These are phyloP conservation scores for Misgurnus anguillicaudatus DNA, from an alignment of 2,113 vertebrate species.

Conservation along the genomic window DNA sequence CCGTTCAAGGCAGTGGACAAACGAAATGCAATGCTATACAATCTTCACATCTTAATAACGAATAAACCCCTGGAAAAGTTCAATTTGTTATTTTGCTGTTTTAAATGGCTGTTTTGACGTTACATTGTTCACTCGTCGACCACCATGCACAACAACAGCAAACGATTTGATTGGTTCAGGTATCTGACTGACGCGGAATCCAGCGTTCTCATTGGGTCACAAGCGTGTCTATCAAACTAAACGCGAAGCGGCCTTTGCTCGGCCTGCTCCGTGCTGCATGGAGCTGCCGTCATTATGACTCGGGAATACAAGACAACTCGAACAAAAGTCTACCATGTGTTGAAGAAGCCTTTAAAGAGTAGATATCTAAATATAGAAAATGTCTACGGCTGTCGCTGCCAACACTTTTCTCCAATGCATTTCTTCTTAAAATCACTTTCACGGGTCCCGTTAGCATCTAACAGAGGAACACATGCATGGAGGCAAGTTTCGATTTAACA, in stretches of 20 bases:
- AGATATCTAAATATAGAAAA: fast-evolving
- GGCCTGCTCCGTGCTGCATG: constrained; percentile 54
- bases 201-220: constrained; percentile 32
- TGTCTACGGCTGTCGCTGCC: fast-evolving
- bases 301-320: constrained; percentile 43
- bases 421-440: not conserved
- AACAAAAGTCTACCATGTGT: constrained; percentile 32
- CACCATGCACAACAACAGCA: constrained; percentile 40
- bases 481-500: constrained; percentile 52
- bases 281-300: constrained; percentile 37
- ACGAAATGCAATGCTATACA: not conserved
- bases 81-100: not conserved
- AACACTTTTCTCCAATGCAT: not conserved
- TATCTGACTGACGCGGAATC: constrained; percentile 8
- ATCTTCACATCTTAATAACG: not conserved
- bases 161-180: constrained; percentile 47
- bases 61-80: not conserved
- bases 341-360: not conserved
- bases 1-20: too few relatives aligned
- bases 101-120: not conserved
- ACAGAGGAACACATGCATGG: constrained; percentile 33
- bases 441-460: constrained; percentile 19
- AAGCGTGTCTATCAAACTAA: constrained; percentile 37
- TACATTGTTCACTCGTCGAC: constrained; percentile 47
- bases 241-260: constrained; percentile 55